phyloP scores from a whole-genome alignment of 1,140 invertebrate species.

The Ips typographus region DNA sequence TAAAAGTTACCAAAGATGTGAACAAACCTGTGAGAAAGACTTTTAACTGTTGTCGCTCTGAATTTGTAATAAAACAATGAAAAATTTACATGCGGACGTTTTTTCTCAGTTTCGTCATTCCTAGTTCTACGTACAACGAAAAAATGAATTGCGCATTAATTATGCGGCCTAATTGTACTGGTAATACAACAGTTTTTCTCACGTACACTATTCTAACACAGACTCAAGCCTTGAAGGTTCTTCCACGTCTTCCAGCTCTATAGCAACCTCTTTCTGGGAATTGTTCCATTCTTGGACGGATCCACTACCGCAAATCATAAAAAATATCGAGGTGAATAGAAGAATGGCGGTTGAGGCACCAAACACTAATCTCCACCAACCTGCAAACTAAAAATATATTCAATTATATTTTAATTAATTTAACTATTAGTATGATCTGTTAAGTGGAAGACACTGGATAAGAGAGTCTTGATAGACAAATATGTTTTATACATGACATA shows the following conservation, averaged over 20 bases:
- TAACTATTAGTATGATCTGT: no score
- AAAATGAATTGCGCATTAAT: constrained; percentile 20
- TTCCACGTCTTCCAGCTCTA: constrained; percentile 45
- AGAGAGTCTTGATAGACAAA: no score
- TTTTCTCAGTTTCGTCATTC: constrained; percentile 11
- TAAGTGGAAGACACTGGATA: no score
- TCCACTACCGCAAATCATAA: constrained; percentile 60
- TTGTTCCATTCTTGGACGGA: constrained; percentile 60
- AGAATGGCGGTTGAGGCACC: constrained; percentile 60
- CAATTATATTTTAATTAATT: no score
- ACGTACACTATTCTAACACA: constrained; percentile 43
- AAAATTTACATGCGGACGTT: constrained; percentile 27
- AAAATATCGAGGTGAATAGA: constrained; percentile 57
- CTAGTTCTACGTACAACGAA: background rate
- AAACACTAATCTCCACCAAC: constrained; percentile 61
- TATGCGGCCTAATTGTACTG: constrained; percentile 11
- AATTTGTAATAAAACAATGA: constrained; percentile 36
- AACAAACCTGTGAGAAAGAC: constrained; percentile 36
- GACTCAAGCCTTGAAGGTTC: constrained; percentile 50
- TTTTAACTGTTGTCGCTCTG: constrained; percentile 35
- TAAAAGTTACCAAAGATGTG: constrained; percentile 43
- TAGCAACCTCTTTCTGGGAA: constrained; percentile 41
- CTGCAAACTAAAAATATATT: constrained; percentile 53
- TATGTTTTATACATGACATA: no score
- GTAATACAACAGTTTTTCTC: background rate